Base-by-base conservation (phyloP, 1,140 invertebrate species). In the Drosophila orena region DNA sequence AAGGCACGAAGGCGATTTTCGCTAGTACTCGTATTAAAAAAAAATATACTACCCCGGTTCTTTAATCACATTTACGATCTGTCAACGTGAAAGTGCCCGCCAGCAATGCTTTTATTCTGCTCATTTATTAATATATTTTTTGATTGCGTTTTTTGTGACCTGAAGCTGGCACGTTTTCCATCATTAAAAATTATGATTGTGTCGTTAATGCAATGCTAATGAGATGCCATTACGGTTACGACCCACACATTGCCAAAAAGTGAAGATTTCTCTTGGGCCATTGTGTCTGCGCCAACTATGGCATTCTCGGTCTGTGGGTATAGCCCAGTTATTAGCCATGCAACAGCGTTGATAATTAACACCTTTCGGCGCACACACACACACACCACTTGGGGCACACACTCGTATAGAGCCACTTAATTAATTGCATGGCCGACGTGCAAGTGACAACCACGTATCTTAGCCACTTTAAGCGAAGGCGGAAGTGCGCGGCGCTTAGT, bases 291-390 rank as follows among this genome's bases (percentile, higher is more conserved):
- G 3, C 7, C 11, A n/a, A 30, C 30, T 30, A 30, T 30, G 20
- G 1, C 11, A 20, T 24, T 43, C 27, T 57, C 49, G 35, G 34
- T 47, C 42, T 64, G 47, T 65, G 55, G 59, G 59, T 77, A 75
- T 86, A 81, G 81, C 83, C 83, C 70, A 86, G 79, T 88, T 88
- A 83, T 86, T 81, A 76, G 53, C 61, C 81, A 88, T 75, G 77
- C 77, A 54, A 58, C 61, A 57, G 57, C 54, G 56, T 20, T 61
- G 57, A 61, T 86, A 88, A 88, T 86, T 86, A 86, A 81, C 74
- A 86, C 74, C 64, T 86, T 65, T 54, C 38, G 40, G 43, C 2
- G 15, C 42, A 17, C 54, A 30, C 37, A 64, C 64, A n/a, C n/a
- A n/a, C n/a, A 58, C 58, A 55, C 37, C 15, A 8, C 15, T 43